These are phyloP conservation scores for Calonectris borealis DNA, from an alignment of 2,113 vertebrate genomes.

Conservation along the genomic window DNA sequence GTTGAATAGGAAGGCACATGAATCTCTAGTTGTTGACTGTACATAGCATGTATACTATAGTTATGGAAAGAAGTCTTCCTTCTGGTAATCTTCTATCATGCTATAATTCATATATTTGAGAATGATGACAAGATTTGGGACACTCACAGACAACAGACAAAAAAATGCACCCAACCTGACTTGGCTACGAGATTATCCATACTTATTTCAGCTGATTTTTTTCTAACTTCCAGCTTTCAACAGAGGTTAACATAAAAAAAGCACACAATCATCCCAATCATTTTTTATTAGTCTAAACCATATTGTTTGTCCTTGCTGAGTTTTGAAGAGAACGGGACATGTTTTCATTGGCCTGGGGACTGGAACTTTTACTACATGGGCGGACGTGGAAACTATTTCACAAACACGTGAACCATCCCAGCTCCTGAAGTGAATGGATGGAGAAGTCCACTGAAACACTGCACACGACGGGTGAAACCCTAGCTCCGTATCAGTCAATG, in stretches of 20 bases:
- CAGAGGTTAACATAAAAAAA: neutral
- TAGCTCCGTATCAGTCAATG: neutral
- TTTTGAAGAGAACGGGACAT: neutral
- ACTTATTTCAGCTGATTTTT: neutral
- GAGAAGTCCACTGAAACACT: neutral
- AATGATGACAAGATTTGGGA: neutral
- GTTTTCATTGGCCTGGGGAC: neutral
- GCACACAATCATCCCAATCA: neutral
- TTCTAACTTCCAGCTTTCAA: neutral
- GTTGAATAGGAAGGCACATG: neutral
- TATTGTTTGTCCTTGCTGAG: neutral
- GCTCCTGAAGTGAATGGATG: neutral
- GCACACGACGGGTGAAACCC: neutral
- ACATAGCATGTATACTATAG: neutral
- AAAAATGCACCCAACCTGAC: neutral
- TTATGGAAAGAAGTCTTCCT: neutral
- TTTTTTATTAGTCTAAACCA: neutral
- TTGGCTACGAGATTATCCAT: neutral
- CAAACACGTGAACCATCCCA: neutral
- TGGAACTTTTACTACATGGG: neutral
- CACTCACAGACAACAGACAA: neutral
- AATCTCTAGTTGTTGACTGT: neutral
- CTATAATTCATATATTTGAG: neutral
- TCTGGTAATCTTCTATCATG: neutral
- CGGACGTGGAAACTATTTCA: neutral